Percentiles rank a stretch among this genome's conserved stretches.
Conservation (phyloP, 1,140 invertebrate species). For the Hylaeus anthracinus region DNA sequence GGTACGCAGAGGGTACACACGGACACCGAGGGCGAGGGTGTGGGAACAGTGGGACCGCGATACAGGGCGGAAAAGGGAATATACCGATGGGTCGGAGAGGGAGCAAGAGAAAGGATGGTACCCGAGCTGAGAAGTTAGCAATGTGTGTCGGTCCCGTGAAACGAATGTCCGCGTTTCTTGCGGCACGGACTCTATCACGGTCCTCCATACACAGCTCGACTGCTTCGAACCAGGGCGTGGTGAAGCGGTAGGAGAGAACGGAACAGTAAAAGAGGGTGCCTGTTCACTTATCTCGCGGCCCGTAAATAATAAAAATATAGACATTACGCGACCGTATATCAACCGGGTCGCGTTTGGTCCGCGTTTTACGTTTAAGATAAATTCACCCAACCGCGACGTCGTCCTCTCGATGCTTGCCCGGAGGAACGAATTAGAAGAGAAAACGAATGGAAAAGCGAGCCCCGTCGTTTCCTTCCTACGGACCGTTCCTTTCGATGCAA, state of each 20-base stretch:
- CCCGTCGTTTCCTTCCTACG: background rate
- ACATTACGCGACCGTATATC: conserved; percentile 75
- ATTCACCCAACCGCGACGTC: conserved; percentile 57
- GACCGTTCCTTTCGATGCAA: conserved; percentile 11
- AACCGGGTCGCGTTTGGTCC: conserved; percentile 66
- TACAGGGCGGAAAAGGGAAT: conserved; percentile 21
- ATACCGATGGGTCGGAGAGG: conserved; percentile 10
- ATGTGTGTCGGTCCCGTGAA: conserved; percentile 67
- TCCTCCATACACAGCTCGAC: conserved; percentile 58
- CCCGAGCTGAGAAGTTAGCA: conserved; percentile 66
- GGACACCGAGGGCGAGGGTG: conserved; percentile 32
- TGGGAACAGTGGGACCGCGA: conserved; percentile 28
- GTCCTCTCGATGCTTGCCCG: conserved; percentile 45
- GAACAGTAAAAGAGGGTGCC: conserved; percentile 46
- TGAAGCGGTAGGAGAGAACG: conserved; percentile 1
- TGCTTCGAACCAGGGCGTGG: conserved; percentile 37
- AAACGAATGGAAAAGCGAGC: conserved; percentile 38
- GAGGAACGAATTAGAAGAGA: conserved; percentile 62
- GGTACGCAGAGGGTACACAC: conserved; percentile 26
- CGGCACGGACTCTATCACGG: conserved; percentile 69
- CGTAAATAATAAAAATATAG: conserved; percentile 78
- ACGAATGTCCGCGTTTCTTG: conserved; percentile 73
- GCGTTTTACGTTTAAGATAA: conserved; percentile 72
- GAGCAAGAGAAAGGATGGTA: conserved; percentile 44
- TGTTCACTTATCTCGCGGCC: conserved; percentile 72